A percentile compares a stretch with the other conserved stretches of the same genome.
Conservation (phyloP, 2,888 invertebrate genomes). For the Epinotia demarniana region DNA sequence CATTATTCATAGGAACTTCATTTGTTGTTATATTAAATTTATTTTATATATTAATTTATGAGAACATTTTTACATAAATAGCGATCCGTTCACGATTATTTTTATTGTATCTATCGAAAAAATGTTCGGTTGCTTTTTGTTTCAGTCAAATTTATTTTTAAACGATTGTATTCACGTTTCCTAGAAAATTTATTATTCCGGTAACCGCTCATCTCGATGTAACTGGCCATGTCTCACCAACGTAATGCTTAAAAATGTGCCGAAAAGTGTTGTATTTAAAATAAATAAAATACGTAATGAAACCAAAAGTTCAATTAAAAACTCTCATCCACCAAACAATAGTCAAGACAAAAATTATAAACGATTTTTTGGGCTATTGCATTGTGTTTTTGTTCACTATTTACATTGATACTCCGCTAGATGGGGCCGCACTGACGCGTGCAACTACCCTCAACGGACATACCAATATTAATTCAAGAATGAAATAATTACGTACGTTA, state of each 20-base stretch:
- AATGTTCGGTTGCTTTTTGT: constrained; percentile 43
- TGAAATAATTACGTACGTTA: constrained; percentile 82
- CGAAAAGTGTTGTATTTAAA: constrained; percentile 79
- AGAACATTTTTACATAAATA: constrained; percentile 83
- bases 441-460: constrained; percentile 41
- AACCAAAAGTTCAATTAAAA: constrained; percentile 60
- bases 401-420: constrained; percentile 65
- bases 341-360: constrained; percentile 70
- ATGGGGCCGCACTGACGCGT: constrained; percentile 23
- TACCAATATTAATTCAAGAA: constrained; percentile 81
- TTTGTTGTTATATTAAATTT: constrained; percentile 84
- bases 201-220: constrained; percentile 70
- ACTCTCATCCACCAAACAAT: constrained; percentile 63
- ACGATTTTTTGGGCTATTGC: constrained; percentile 83
- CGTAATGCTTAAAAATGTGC: constrained; percentile 64
- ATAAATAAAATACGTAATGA: constrained; percentile 60
- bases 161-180: constrained; percentile 72
- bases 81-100: constrained; percentile 80
- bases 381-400: constrained; percentile 74
- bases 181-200: constrained; percentile 77
- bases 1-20: constrained; percentile 85
- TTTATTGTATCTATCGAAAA: constrained; percentile 62
- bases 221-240: constrained; percentile 74
- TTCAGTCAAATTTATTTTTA: constrained; percentile 57
- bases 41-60: constrained; percentile 83